phyloP scores from a whole-genome alignment of 37 sponge, comb jelly and placozoan genomes.

The Aplysina aerophoba region DNA sequence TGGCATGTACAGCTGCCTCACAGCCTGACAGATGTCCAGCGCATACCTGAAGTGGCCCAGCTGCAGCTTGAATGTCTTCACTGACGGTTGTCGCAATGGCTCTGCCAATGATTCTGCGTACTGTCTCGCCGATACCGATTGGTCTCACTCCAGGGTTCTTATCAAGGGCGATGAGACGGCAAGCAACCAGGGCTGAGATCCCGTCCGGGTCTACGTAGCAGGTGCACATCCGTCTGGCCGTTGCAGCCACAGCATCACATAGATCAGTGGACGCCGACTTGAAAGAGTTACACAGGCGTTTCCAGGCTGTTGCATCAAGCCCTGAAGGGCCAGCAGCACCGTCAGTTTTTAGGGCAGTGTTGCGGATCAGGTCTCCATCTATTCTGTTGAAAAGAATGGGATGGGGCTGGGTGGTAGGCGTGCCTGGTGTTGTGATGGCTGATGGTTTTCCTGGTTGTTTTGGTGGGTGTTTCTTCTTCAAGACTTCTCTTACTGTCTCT shows the following conservation, averaged over 20 bases:
- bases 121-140: background rate
- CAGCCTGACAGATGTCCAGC: slow-evolving; percentile 19
- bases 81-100: background rate
- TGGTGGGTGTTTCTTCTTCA: slow-evolving; percentile 22
- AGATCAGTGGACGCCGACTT: background rate
- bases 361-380: no score
- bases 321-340: no score
- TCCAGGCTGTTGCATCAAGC: no score
- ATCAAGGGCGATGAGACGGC: background rate
- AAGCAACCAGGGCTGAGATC: background rate
- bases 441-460: background rate
- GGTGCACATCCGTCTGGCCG: background rate
- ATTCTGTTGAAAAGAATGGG: no score
- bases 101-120: background rate
- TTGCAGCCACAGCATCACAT: background rate
- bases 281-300: background rate
- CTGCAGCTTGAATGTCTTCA: slow-evolving; percentile 11
- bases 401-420: no score
- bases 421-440: background rate
- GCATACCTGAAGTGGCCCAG: slow-evolving; percentile 12
- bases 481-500: background rate
- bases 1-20: slow-evolving; percentile 28
- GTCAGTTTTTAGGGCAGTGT: no score
- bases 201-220: background rate
- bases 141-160: background rate